These are phyloP conservation scores for Galaxias olidus DNA, from an alignment of 2,797 vertebrate genomes.

Conservation along the genomic window DNA sequence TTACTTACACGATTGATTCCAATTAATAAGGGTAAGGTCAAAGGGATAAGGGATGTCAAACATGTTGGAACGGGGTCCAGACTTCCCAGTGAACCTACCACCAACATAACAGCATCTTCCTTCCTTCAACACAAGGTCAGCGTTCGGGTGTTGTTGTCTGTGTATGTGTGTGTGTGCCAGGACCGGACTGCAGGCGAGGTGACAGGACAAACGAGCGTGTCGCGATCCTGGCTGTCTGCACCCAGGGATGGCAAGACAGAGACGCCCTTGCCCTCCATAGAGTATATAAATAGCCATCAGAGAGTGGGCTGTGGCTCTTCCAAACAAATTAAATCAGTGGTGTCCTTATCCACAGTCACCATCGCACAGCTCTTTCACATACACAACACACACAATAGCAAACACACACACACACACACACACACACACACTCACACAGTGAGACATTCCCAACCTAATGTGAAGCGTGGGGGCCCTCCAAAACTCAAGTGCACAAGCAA, in stretches of 20 bases:
- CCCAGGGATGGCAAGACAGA: background rate
- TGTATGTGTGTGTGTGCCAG: conserved; percentile 1
- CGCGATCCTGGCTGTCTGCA: conserved; percentile 24
- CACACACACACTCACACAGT: background rate
- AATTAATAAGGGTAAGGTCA: too few relatives aligned
- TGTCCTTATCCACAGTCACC: conserved; percentile 30
- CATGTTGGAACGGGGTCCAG: too few relatives aligned
- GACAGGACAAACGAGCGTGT: background rate
- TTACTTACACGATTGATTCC: too few relatives aligned
- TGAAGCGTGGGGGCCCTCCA: background rate
- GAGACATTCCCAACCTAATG: background rate
- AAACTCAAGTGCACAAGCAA: background rate
- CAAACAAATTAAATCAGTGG: conserved; percentile 42
- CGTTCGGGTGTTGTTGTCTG: conserved; percentile 1
- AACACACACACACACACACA: too few relatives aligned
- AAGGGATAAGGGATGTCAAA: too few relatives aligned
- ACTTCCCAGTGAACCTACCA: too few relatives aligned
- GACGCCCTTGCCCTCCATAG: conserved; percentile 1
- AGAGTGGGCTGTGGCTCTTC: conserved; percentile 19
- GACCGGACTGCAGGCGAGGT: background rate
- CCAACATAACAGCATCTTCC: too few relatives aligned
- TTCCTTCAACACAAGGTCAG: background rate
- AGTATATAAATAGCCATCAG: conserved; percentile 5
- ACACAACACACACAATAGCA: too few relatives aligned
- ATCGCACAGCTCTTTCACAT: background rate